Conservation (phyloP, 2,888 invertebrate genomes). For the Carabus problematicus region DNA sequence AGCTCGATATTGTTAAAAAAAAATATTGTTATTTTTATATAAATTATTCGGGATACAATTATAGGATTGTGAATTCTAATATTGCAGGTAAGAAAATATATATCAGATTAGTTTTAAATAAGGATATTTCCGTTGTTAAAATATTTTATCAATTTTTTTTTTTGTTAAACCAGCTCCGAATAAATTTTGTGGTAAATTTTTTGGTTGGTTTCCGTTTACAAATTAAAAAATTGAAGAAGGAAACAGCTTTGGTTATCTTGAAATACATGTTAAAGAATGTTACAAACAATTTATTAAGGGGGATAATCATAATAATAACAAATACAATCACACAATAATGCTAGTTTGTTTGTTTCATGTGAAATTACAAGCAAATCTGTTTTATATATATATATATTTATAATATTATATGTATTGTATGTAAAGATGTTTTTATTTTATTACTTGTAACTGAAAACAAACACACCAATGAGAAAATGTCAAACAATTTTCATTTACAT, state of each 20-base stretch:
- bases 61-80: no score
- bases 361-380: constrained; percentile 32
- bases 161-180: no score
- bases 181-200: no score
- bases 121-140: no score
- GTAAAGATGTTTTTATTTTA: constrained; percentile 9
- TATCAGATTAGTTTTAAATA: no score
- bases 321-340: constrained; percentile 27
- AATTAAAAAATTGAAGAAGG: no score
- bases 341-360: constrained; percentile 13
- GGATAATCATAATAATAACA: constrained; percentile 18
- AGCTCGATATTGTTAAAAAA: no score
- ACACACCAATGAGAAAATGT: constrained; percentile 41
- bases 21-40: no score
- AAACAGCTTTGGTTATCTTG: constrained; percentile 3
- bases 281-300: constrained; percentile 34
- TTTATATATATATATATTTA: constrained; percentile 27
- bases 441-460: constrained; percentile 24
- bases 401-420: constrained; percentile 17
- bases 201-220: no score
- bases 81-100: no score
- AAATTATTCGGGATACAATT: no score
- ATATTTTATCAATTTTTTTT: no score
- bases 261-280: constrained; percentile 36
- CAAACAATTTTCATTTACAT: constrained; percentile 31